A percentile compares a stretch with the other conserved stretches of the same genome.
Conservation (phyloP, 1,140 invertebrate genomes). For the Steinernema feltiae region DNA sequence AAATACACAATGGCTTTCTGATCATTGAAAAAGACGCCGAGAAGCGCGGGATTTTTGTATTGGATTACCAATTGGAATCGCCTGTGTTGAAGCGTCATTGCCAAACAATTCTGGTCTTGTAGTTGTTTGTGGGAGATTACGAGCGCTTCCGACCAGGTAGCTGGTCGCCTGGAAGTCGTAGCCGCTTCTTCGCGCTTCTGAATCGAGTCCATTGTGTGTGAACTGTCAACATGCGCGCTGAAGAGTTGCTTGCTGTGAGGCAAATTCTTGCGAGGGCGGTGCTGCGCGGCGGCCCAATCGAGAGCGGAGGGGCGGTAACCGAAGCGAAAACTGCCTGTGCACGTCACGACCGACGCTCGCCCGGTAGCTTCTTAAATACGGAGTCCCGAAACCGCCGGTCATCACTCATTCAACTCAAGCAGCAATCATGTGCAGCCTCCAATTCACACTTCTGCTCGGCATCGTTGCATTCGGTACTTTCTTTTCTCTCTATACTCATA, state of each 20-base stretch:
- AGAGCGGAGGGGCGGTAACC: neutral
- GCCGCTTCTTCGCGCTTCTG: neutral
- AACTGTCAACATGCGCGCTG: conserved; percentile 12
- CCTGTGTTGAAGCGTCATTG: no score
- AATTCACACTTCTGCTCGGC: conserved; percentile 1
- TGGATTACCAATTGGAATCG: neutral
- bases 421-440: conserved; percentile 9
- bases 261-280: conserved; percentile 12
- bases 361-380: conserved; percentile 15
- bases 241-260: neutral
- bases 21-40: neutral
- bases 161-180: no score
- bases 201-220: neutral
- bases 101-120: no score
- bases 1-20: neutral
- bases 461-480: conserved; percentile 9
- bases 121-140: no score
- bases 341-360: neutral
- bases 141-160: no score
- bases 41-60: neutral
- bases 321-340: conserved; percentile 12
- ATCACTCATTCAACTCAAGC: neutral
- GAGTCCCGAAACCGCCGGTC: conserved; percentile 5
- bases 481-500: neutral
- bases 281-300: neutral